A percentile compares a stretch with the other conserved stretches of the same genome.
These are phyloP conservation scores for Siniperca obscura DNA, from an alignment of 2,797 vertebrate genomes.

Conservation along the genomic window DNA sequence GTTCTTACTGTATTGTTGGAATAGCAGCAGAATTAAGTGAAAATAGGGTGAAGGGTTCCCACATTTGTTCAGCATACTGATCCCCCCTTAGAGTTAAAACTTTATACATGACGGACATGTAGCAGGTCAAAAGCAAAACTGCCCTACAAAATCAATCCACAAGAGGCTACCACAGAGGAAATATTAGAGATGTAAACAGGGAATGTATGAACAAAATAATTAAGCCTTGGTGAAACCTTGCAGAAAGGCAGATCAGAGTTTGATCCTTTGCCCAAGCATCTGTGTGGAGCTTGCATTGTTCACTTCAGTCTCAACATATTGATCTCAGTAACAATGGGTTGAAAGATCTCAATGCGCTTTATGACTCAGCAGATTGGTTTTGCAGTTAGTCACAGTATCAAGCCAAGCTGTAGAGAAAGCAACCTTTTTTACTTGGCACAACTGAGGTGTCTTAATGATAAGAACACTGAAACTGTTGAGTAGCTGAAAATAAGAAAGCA, in stretches of 20 bases:
- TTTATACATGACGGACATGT: neutral
- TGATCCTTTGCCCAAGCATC: slow-evolving; percentile 37
- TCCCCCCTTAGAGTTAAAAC: neutral
- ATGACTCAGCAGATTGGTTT: slow-evolving; percentile 73
- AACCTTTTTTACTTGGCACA: slow-evolving; percentile 40
- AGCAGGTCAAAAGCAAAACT: slow-evolving; percentile 1
- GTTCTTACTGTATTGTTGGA: neutral
- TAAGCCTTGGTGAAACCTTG: slow-evolving; percentile 1
- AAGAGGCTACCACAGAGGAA: neutral
- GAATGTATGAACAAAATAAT: neutral
- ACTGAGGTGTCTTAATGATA: slow-evolving; percentile 47
- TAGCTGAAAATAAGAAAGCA: slow-evolving; percentile 42
- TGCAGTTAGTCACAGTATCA: slow-evolving; percentile 63
- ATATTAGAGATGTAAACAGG: slow-evolving; percentile 5
- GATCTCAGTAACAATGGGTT: slow-evolving; percentile 72
- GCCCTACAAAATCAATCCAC: neutral
- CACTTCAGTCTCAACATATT: slow-evolving; percentile 63
- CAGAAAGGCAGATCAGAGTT: slow-evolving; percentile 15
- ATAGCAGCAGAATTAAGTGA: neutral
- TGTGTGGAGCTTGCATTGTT: slow-evolving; percentile 63
- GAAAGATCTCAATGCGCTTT: slow-evolving; percentile 55
- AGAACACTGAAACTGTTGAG: slow-evolving; percentile 49
- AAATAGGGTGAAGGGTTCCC: neutral
- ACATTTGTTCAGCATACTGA: neutral
- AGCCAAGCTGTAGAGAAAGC: slow-evolving; percentile 35